Percentiles rank a stretch among this genome's conserved stretches.
phyloP scores from a whole-genome alignment of 2,113 vertebrate genomes.

The Etheostoma spectabile region DNA sequence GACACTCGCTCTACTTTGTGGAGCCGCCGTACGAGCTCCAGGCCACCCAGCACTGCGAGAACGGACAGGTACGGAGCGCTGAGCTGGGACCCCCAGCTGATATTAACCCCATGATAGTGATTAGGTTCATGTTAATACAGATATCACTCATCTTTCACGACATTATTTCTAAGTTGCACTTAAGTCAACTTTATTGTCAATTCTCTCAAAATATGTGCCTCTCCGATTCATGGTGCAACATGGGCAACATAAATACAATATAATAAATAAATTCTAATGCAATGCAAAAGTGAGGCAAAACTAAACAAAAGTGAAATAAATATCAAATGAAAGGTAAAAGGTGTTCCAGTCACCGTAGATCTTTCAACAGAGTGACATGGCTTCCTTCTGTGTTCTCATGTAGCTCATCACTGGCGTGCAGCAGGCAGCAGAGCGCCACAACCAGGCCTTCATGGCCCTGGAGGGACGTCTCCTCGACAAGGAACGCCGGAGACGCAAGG shows the following conservation, averaged over 20 bases:
- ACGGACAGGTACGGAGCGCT: slow-evolving; percentile 83
- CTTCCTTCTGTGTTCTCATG: not conserved
- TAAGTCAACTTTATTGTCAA: no score
- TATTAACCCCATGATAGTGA: not conserved
- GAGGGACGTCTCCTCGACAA: slow-evolving; percentile 96
- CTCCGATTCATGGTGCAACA: no score
- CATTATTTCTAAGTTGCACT: not conserved
- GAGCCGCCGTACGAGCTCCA: slow-evolving; percentile 95
- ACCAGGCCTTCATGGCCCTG: slow-evolving; percentile 97
- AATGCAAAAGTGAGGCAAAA: no score
- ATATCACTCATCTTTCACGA: not conserved
- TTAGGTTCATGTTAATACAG: not conserved
- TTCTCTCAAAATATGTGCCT: no score
- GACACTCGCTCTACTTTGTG: slow-evolving; percentile 96
- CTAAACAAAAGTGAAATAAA: no score
- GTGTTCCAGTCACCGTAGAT: no score
- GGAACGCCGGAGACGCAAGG: slow-evolving; percentile 87
- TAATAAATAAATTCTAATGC: no score
- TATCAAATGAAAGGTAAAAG: no score
- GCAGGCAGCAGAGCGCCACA: slow-evolving; percentile 96
- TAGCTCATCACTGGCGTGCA: slow-evolving; percentile 97
- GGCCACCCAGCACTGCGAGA: slow-evolving; percentile 95
- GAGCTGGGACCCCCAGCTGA: not conserved
- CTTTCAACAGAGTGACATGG: not conserved
- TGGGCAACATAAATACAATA: no score